phyloP scores from a whole-genome alignment of 2,888 invertebrate genomes.

The Selenia dentaria region DNA sequence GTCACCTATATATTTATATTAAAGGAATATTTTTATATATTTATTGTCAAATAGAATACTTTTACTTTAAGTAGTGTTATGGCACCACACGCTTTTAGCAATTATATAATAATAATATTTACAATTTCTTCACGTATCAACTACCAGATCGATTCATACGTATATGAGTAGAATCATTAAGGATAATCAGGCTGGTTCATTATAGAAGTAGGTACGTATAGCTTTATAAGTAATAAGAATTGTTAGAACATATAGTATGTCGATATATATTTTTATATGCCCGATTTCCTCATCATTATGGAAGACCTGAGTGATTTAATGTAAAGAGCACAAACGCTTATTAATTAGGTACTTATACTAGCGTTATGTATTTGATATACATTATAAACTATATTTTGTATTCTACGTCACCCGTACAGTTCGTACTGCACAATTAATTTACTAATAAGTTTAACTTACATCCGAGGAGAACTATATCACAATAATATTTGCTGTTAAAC shows the following conservation, averaged over 20 bases:
- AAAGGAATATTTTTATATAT: slow-evolving; percentile 32
- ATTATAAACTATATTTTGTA: slow-evolving; percentile 23
- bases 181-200: slow-evolving; percentile 41
- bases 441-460: slow-evolving; percentile 46
- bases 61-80: slow-evolving; percentile 66
- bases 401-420: slow-evolving; percentile 63
- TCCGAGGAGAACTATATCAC: slow-evolving; percentile 76
- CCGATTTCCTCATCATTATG: slow-evolving; percentile 49
- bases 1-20: no score
- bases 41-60: slow-evolving; percentile 60
- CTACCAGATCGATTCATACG: slow-evolving; percentile 44
- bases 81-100: slow-evolving; percentile 83
- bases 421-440: slow-evolving; percentile 61
- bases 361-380: slow-evolving; percentile 19
- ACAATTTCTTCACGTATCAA: slow-evolving; percentile 49
- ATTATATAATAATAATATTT: slow-evolving; percentile 54
- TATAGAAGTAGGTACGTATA: slow-evolving; percentile 39
- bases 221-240: slow-evolving; percentile 36
- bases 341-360: slow-evolving; percentile 30
- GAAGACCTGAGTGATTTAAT: slow-evolving; percentile 64
- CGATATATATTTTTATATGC: slow-evolving; percentile 21
- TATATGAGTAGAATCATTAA: slow-evolving; percentile 39
- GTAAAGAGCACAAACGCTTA: slow-evolving; percentile 41
- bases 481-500: slow-evolving; percentile 65
- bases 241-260: slow-evolving; percentile 17